Conservation (phyloP, 2,113 vertebrate genomes). For the Arenaria interpres region DNA sequence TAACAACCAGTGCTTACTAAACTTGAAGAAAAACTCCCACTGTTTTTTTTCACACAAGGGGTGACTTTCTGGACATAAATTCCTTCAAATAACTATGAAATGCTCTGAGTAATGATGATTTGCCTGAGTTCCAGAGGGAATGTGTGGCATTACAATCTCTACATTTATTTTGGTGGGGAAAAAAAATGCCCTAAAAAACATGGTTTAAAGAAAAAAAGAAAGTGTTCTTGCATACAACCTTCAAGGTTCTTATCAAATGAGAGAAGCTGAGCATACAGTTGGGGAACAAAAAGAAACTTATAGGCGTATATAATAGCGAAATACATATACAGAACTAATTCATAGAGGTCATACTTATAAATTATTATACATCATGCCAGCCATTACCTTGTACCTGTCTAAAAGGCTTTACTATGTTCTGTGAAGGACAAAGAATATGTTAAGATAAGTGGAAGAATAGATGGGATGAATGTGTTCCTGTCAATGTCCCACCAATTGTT, state of each 20-base stretch:
- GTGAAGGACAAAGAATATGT: neutral
- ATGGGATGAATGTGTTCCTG: neutral
- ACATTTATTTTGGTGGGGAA: neutral
- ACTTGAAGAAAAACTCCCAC: neutral
- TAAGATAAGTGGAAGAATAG: neutral
- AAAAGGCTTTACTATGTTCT: neutral
- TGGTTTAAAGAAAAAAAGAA: neutral
- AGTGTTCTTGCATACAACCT: neutral
- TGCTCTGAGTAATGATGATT: neutral
- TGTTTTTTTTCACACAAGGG: neutral
- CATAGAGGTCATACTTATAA: neutral
- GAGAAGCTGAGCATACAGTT: neutral
- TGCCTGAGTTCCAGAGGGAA: neutral
- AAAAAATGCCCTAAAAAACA: neutral
- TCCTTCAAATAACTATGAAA: constrained; percentile 13
- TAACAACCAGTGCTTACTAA: constrained; percentile 9
- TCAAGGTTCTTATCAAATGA: neutral
- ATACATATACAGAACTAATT: neutral
- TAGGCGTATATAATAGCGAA: neutral
- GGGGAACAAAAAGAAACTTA: neutral
- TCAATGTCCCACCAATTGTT: neutral
- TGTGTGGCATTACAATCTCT: neutral
- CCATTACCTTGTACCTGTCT: neutral
- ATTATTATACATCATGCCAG: neutral
- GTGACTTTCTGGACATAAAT: neutral